Evolutionary conservation across 2,113 vertebrate species (phyloP).

Genomic region (Perca schrenkii): DNA sequence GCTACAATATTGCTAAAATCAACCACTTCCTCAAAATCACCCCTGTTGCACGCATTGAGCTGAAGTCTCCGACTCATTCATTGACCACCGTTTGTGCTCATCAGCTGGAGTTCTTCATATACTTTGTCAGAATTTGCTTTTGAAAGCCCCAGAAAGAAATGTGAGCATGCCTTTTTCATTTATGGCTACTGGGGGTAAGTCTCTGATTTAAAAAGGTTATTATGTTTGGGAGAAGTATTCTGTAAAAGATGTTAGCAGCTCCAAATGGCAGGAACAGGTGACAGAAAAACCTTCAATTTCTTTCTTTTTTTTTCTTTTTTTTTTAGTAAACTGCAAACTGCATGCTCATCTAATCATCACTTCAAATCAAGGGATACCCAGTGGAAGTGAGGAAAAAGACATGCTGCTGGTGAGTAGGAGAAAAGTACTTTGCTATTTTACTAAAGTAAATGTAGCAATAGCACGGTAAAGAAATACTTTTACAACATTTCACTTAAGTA

Average conservation of each 20-base stretch:
- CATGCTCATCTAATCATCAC: neutral
- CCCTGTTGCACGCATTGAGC: neutral
- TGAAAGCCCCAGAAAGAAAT: neutral
- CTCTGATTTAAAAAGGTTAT: neutral
- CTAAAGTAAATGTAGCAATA: neutral
- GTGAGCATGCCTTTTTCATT: neutral
- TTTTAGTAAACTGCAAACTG: neutral
- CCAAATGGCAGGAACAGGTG: too few species aligned
- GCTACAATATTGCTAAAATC: conserved; percentile 36
- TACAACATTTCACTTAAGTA: neutral
- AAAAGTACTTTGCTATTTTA: too few species aligned
- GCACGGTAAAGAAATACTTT: neutral
- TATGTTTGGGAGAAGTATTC: neutral
- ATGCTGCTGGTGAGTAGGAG: neutral
- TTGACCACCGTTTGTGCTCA: neutral
- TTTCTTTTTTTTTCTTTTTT: too few species aligned
- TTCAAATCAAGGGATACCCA: neutral
- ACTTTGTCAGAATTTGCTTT: neutral
- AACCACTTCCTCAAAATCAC: conserved; percentile 66
- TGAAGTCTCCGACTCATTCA: neutral
- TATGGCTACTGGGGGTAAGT: neutral
- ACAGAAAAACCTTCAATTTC: too few species aligned
- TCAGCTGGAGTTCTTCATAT: neutral
- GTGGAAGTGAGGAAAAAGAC: neutral
- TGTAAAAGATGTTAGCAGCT: too few species aligned